Evolutionary conservation across 2,113 vertebrate species (phyloP).

Genomic region (Cacatua alba): DNA sequence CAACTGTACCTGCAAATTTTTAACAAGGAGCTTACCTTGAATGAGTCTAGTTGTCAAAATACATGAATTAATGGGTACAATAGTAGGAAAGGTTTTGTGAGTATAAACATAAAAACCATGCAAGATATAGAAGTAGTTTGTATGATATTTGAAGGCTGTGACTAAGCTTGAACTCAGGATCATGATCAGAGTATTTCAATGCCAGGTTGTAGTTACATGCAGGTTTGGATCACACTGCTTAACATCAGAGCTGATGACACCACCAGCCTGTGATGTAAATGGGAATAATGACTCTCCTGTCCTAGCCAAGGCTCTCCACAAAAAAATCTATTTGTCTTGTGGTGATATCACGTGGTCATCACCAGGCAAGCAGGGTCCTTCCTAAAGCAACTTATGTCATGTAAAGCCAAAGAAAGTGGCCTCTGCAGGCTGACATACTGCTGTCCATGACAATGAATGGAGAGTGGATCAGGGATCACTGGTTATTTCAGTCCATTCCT

Average conservation of each 20-base stretch:
- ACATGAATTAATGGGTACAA: not conserved
- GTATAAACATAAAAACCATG: not conserved
- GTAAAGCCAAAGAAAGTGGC: not conserved
- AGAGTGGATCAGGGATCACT: not conserved
- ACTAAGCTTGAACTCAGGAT: not conserved
- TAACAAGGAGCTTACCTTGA: not conserved
- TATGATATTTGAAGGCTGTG: not conserved
- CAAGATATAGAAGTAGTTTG: not conserved
- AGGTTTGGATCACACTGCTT: not conserved
- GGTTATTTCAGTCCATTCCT: not conserved
- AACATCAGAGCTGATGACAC: not conserved
- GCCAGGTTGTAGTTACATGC: not conserved
- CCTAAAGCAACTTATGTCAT: not conserved
- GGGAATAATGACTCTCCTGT: not conserved
- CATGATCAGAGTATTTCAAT: not conserved
- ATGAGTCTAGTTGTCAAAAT: not conserved
- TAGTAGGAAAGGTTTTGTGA: rapidly evolving
- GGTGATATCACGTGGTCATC: not conserved
- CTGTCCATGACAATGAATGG: not conserved
- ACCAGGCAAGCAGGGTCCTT: not conserved
- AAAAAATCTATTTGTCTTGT: not conserved
- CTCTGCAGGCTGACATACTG: not conserved
- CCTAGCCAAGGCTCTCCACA: not conserved
- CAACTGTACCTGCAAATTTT: not conserved
- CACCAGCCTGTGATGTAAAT: not conserved